Evolutionary conservation across 1,140 invertebrate genomes (phyloP), one percentile per base, ranked within the genome.

Genomic region (Augochlora pura): DNA sequence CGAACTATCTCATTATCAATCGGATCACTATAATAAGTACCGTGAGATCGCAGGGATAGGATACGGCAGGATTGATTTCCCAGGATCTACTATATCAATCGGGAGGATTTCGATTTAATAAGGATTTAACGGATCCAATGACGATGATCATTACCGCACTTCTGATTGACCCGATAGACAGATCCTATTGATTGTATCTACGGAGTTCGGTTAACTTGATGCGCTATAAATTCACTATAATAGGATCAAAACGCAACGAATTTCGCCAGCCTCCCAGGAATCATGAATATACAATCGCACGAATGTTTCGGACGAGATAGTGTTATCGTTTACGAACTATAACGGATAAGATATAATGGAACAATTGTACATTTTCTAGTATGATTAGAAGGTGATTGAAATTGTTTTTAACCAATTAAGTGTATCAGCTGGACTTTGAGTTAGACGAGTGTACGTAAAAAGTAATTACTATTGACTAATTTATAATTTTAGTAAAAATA

Each of bases 121-220:
- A 42, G 39, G 59, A 71, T 70, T 39, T n/a, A 62, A n/a, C 18
- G 66, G 42, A 12, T 69, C 38, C 32, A 62, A 38, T 23, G 42
- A 52, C 21, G 57, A n/a, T 46, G 8, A 71, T 71, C 67, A 38
- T 70, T 70, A 62, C 52, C 38, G 64, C 39, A 63, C 62, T 63
- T 63, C 66, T 70, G 42, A 54, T 70, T 8, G 7, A 14, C 18
- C n/a, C 2, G 21, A 27, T 59, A 25, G 23, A 52, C 52, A 16
- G 16, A 32, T 27, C 32, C 42, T 63, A 27, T 42, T 68, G 49
- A n/a, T 9, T 21, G 54, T n/a, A 57, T n/a, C 6, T 46, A 21
- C 9, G 54, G 10, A 52, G 69, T 39, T 52, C 25, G 49, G 49
- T 77, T 77, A 77, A 69, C 49, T 25, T 25, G 5, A 46, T 42